Evolutionary conservation across 2,113 vertebrate genomes (phyloP), one percentile per base, ranked within the genome.

Genomic region (Naja naja): DNA sequence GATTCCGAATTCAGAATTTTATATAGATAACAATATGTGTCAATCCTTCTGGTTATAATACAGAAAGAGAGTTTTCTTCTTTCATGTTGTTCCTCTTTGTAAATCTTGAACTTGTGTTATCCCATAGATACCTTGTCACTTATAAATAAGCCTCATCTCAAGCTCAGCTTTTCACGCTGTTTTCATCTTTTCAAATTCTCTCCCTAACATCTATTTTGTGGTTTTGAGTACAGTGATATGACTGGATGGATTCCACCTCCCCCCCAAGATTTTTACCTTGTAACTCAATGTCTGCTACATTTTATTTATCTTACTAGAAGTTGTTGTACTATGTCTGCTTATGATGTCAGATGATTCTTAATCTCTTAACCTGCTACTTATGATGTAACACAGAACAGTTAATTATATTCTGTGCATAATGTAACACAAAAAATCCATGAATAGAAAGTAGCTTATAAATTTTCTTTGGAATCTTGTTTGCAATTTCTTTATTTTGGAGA

Each of bases 371-470:
- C 86, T 96, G 81, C 81, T 96, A 95, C 97, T 97, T 96, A 96
- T 85, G 88, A 90, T 94, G 95, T 91, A 96, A 96, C 94, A 96
- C 11, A 93, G 90, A 92, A 92, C 27, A 97, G 95, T 97, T 97
- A 97, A 97, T 97, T 97, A 96, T 96, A 97, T 96, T 96, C 90
- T 89, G 10, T 91, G 39, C 90, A 91, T 97, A 97, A 97, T 96
- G 94, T 96, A 97, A 97, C 97, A 96, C 94, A 96, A 92, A 97
- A 97, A 96, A 92, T 97, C 96, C 0, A 30, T 96, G 93, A 60
- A 90, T 96, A 94, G 88, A 94, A 97, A 97, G 95, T 6, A 95
- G 89, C 94, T 94, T 96, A 95, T 96, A 94, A 96, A 94, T 97
- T 97, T 97, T 97, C 74, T 90, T 10, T 95, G 95, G 95, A 96